A percentile compares a stretch with the other conserved stretches of the same genome.
Evolutionary conservation across 2,888 invertebrate genomes (phyloP).

Genomic region (Shargacucullia verbasci): DNA sequence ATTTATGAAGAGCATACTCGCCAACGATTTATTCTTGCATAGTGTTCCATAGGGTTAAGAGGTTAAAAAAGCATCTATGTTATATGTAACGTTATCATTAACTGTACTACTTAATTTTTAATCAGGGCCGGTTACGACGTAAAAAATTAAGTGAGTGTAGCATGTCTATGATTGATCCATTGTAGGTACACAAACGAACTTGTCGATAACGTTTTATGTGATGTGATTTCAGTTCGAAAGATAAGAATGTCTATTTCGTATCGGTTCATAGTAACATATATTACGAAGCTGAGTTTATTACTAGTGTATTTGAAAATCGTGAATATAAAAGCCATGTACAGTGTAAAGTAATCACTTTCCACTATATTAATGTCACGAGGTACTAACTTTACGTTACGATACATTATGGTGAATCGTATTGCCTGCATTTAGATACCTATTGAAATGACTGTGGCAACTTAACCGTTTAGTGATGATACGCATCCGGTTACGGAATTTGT

Average conservation of each 20-base stretch:
- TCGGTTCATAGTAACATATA: conserved; percentile 14
- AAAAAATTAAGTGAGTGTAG: conserved; percentile 21
- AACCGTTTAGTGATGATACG: conserved; percentile 50
- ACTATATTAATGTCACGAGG: too few species aligned
- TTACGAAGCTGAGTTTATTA: conserved; percentile 13
- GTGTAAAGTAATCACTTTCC: too few species aligned
- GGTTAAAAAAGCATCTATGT: conserved; percentile 42
- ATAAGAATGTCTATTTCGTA: conserved; percentile 54
- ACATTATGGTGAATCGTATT: too few species aligned
- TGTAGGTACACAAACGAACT: conserved; percentile 37
- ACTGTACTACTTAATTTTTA: conserved; percentile 22
- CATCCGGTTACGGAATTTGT: conserved; percentile 65
- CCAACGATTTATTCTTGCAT: conserved; percentile 26
- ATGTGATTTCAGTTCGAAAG: conserved; percentile 65
- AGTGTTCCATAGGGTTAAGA: conserved; percentile 30
- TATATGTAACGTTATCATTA: conserved; percentile 32
- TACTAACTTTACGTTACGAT: too few species aligned
- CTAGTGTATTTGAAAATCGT: conserved; percentile 8
- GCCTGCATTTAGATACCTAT: too few species aligned
- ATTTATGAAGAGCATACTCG: conserved; percentile 28
- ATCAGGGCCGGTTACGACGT: not conserved
- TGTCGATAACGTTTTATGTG: conserved; percentile 59
- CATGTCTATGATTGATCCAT: conserved; percentile 51
- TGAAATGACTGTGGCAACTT: conserved; percentile 24
- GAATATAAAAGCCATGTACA: too few species aligned